Evolutionary conservation across 2,797 vertebrate genomes (phyloP).

Genomic region (Loris lydekkerianus): DNA sequence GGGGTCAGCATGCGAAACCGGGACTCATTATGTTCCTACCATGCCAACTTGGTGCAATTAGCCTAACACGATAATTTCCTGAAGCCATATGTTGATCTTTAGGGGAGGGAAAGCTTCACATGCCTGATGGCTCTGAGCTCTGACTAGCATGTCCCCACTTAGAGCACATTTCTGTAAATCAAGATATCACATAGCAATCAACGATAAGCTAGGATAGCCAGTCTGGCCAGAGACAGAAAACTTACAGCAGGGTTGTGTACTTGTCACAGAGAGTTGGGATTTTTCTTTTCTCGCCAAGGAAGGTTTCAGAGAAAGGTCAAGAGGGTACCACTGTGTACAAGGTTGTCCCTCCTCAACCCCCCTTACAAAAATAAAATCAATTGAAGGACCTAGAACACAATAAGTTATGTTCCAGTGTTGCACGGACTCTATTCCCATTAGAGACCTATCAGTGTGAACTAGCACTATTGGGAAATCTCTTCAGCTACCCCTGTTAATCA

Average conservation of each 20-base stretch:
- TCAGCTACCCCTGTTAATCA: slow-evolving; percentile 92
- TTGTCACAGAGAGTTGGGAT: slow-evolving; percentile 57
- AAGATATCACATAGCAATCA: slow-evolving; percentile 35
- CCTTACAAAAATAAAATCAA: slow-evolving; percentile 91
- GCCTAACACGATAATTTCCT: slow-evolving; percentile 68
- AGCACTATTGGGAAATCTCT: slow-evolving; percentile 91
- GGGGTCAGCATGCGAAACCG: slow-evolving; percentile 64
- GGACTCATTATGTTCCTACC: slow-evolving; percentile 63
- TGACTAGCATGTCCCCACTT: slow-evolving; percentile 57
- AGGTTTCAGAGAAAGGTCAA: slow-evolving; percentile 90
- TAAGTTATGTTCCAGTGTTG: slow-evolving; percentile 90
- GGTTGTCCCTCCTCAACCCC: slow-evolving; percentile 40
- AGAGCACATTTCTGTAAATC: slow-evolving; percentile 47
- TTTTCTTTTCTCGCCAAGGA: slow-evolving; percentile 76
- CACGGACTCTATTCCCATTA: slow-evolving; percentile 87
- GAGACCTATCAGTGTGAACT: slow-evolving; percentile 89
- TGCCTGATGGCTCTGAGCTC: slow-evolving; percentile 60
- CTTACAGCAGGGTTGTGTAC: slow-evolving; percentile 35
- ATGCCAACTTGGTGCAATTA: slow-evolving; percentile 69
- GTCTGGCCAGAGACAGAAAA: background rate
- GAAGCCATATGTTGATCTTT: slow-evolving; percentile 66
- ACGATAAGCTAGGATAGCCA: background rate
- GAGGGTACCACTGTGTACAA: slow-evolving; percentile 83
- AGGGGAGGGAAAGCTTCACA: slow-evolving; percentile 64
- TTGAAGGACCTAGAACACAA: slow-evolving; percentile 89